phyloP scores from a whole-genome alignment of 2,888 invertebrate species.

The Strigamia transsilvanica region DNA sequence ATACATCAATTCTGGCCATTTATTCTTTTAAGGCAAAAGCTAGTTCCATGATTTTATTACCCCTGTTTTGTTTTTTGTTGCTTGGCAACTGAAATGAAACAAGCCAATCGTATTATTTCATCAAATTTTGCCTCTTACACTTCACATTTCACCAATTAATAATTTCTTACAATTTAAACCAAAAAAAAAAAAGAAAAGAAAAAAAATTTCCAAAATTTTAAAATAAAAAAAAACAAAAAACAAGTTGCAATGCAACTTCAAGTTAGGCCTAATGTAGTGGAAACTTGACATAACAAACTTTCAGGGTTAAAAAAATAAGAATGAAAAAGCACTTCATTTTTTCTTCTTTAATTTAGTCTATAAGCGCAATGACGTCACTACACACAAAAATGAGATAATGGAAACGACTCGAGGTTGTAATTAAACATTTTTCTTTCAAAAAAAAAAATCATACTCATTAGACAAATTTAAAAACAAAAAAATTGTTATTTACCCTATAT shows the following conservation, averaged over 20 bases:
- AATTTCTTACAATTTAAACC: not conserved
- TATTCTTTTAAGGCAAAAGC: constrained; percentile 8
- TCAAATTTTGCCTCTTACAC: not conserved
- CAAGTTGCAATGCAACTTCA: not conserved
- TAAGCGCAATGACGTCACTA: not conserved
- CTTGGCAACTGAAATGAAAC: constrained; percentile 37
- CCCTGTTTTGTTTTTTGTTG: constrained; percentile 1
- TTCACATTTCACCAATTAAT: not conserved
- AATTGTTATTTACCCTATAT: no score
- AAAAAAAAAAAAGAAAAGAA: not conserved
- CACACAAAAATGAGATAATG: constrained; percentile 2
- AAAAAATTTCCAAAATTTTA: not conserved
- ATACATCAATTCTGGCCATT: not conserved
- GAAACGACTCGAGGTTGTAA: not conserved
- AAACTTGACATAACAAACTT: not conserved
- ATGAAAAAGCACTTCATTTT: not conserved
- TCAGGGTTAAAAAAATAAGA: not conserved
- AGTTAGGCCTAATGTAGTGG: no score
- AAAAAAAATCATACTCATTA: no score
- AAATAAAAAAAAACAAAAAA: not conserved
- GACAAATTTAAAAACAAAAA: no score
- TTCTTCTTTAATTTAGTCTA: not conserved
- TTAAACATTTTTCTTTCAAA: constrained; percentile 4
- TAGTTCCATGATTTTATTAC: constrained; percentile 7
- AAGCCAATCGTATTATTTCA: constrained; percentile 41